phyloP scores from a whole-genome alignment of 2,113 vertebrate genomes.

The Halcyon senegalensis region DNA sequence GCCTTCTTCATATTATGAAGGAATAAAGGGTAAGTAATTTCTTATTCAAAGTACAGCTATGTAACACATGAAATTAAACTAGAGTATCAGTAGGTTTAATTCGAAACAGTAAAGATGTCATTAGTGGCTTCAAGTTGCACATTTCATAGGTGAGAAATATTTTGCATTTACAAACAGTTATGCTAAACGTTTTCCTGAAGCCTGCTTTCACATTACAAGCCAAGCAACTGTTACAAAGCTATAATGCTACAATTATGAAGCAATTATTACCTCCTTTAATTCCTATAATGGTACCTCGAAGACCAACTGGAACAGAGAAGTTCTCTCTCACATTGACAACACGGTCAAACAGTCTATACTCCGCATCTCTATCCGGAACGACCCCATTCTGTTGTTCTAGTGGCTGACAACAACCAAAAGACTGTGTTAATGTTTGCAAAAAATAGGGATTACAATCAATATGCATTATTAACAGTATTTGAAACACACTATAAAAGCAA shows the following conservation, averaged over 20 bases:
- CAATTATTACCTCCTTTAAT: conserved; percentile 92
- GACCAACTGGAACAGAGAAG: conserved; percentile 93
- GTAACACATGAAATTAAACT: neutral
- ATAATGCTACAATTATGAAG: neutral
- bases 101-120: neutral
- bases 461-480: neutral
- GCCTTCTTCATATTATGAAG: neutral
- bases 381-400: conserved; percentile 93
- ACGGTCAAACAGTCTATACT: conserved; percentile 92
- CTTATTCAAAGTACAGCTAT: neutral
- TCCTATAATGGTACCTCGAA: conserved; percentile 92
- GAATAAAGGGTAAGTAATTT: neutral
- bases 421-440: neutral
- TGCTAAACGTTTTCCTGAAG: neutral
- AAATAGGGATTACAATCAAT: neutral
- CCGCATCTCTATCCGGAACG: conserved; percentile 89
- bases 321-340: conserved; percentile 95
- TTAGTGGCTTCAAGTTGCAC: neutral
- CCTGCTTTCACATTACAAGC: neutral
- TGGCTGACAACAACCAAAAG: conserved; percentile 77
- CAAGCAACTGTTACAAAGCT: neutral
- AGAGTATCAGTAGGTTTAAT: neutral
- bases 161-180: neutral
- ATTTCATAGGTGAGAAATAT: neutral
- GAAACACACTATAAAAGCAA: neutral